These are phyloP conservation scores for Rhodophaea formosa DNA, from an alignment of 2,888 invertebrate genomes.

Conservation along the genomic window DNA sequence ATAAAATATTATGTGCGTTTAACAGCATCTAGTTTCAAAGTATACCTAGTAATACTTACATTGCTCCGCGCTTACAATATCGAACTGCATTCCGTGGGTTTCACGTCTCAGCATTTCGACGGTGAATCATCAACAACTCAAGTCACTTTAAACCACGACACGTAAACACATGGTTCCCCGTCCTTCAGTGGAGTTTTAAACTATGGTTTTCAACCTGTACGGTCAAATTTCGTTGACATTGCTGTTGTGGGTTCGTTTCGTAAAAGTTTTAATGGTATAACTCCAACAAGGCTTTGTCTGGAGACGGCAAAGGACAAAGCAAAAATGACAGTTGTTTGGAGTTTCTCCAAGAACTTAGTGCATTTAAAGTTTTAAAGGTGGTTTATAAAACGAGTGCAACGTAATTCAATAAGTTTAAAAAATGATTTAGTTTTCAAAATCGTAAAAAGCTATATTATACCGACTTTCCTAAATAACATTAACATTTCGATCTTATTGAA, in stretches of 20 bases:
- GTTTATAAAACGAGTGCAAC: background rate
- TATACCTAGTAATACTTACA: constrained; percentile 26
- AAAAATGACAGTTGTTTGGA: background rate
- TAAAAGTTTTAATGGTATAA: constrained; percentile 1
- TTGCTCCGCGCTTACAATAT: constrained; percentile 26
- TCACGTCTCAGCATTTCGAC: constrained; percentile 45
- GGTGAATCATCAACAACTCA: constrained; percentile 44
- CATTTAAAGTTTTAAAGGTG: background rate
- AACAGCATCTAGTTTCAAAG: background rate
- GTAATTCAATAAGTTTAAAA: too few species aligned
- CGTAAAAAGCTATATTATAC: too few species aligned
- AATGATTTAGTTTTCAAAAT: too few species aligned
- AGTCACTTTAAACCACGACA: constrained; percentile 36
- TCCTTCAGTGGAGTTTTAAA: constrained; percentile 36
- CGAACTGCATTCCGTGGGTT: constrained; percentile 47
- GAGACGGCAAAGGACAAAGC: background rate
- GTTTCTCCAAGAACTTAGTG: background rate
- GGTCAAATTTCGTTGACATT: constrained; percentile 44
- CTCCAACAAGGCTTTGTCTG: background rate
- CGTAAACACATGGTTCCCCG: constrained; percentile 38
- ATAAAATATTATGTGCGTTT: too few species aligned
- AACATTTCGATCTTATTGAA: too few species aligned
- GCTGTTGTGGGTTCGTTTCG: background rate
- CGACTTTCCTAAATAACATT: too few species aligned
- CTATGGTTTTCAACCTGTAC: constrained; percentile 35